Percentiles rank a stretch among this genome's conserved stretches.
These are phyloP conservation scores for Notamacropus eugenii DNA, from an alignment of 2,797 vertebrate genomes.

Conservation along the genomic window DNA sequence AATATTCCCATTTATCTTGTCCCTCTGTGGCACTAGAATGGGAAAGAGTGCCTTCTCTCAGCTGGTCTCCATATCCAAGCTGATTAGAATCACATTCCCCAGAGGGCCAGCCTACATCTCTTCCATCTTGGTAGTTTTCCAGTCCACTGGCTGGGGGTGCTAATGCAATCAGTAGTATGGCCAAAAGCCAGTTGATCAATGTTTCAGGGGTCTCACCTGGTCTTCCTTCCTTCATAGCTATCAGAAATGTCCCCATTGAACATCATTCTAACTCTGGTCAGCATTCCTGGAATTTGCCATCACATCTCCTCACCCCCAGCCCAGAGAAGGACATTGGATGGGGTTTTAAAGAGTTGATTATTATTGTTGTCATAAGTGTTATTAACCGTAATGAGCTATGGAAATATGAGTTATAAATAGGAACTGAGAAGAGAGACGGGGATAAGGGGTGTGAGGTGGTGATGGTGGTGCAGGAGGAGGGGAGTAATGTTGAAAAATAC, in stretches of 20 bases:
- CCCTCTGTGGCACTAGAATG: neutral
- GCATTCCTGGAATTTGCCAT: neutral
- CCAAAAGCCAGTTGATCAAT: neutral
- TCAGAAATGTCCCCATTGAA: neutral
- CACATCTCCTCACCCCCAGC: neutral
- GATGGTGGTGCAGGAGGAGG: neutral
- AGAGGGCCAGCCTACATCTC: neutral
- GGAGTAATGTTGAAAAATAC: neutral
- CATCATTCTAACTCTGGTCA: neutral
- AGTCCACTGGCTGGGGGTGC: neutral
- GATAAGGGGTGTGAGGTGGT: neutral
- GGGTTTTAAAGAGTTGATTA: neutral
- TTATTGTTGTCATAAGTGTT: neutral
- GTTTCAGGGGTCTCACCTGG: neutral
- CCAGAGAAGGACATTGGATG: neutral
- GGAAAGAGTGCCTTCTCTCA: neutral
- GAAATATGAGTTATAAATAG: neutral
- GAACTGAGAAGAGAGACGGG: neutral
- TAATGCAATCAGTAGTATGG: neutral
- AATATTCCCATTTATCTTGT: neutral
- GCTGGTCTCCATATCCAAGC: neutral
- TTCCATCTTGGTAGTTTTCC: neutral
- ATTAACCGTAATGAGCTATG: neutral
- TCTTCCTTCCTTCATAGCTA: neutral
- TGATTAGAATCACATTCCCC: neutral